Percentiles rank a stretch among this genome's conserved stretches.
phyloP scores from a whole-genome alignment of 2,113 vertebrate species.

The Antechinus stuartii region DNA sequence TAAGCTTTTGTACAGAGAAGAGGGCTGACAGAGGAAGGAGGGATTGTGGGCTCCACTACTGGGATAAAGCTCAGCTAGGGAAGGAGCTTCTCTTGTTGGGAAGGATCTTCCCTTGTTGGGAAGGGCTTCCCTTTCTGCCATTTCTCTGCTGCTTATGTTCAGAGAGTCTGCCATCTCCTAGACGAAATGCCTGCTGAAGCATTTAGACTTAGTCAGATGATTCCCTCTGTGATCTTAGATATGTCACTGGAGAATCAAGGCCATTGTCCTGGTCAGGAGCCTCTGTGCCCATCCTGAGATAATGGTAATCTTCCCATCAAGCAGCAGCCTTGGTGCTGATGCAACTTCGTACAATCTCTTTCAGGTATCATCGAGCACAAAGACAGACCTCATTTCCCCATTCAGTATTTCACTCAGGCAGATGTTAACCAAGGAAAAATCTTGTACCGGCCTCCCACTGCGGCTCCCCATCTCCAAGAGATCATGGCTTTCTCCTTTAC shows the following conservation, averaged over 20 bases:
- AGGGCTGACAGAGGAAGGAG: not conserved
- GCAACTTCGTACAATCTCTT: not conserved
- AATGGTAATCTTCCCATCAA: not conserved
- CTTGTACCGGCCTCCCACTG: conserved; percentile 90
- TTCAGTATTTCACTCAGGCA: conserved; percentile 90
- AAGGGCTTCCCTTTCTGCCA: not conserved
- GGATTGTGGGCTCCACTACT: not conserved
- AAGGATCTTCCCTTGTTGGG: too few species aligned
- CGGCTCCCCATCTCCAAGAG: conserved; percentile 92
- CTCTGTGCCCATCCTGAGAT: not conserved
- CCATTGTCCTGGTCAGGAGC: not conserved
- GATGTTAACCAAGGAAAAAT: conserved; percentile 91
- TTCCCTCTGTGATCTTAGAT: not conserved
- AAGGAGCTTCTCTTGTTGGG: not conserved
- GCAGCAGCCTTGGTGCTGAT: not conserved
- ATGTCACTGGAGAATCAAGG: not conserved
- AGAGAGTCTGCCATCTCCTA: conserved; percentile 3
- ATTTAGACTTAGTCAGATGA: not conserved
- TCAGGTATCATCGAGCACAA: conserved; percentile 91
- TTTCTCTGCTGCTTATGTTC: not conserved
- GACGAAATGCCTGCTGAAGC: not conserved
- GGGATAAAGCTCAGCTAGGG: not conserved
- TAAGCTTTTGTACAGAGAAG: not conserved
- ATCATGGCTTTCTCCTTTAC: conserved; percentile 94
- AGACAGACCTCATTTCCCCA: conserved; percentile 85